phyloP scores from a whole-genome alignment of 1,140 invertebrate genomes.

The Lycorma delicatula region DNA sequence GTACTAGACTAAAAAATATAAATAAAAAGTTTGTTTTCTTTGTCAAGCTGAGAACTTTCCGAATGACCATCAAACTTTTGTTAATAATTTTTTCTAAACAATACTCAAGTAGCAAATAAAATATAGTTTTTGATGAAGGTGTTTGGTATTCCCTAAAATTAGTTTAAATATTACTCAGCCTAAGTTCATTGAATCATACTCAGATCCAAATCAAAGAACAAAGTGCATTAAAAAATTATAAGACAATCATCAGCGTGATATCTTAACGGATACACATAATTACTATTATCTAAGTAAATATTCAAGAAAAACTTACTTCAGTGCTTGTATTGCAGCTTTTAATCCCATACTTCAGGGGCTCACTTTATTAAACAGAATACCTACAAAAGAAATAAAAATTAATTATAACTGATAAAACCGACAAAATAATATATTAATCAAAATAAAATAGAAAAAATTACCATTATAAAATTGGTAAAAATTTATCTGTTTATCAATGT shows the following conservation, averaged over 20 bases:
- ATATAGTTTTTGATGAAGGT: not conserved
- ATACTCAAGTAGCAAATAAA: not conserved
- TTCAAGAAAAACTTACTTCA: constrained; percentile 44
- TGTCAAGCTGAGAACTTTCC: too few relatives aligned
- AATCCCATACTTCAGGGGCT: constrained; percentile 55
- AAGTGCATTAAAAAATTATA: not conserved
- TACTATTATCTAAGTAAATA: constrained; percentile 12
- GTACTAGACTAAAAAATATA: too few relatives aligned
- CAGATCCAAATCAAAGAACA: not conserved
- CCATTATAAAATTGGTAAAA: too few relatives aligned
- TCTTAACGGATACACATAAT: not conserved
- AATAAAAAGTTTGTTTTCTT: too few relatives aligned
- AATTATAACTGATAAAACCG: too few relatives aligned
- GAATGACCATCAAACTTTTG: too few relatives aligned
- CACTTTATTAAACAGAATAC: too few relatives aligned
- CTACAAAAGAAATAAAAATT: too few relatives aligned
- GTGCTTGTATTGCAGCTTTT: constrained; percentile 59
- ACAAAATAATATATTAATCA: too few relatives aligned
- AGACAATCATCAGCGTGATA: not conserved
- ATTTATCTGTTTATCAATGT: too few relatives aligned
- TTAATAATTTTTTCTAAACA: too few relatives aligned
- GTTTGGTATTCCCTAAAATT: not conserved
- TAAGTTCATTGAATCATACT: not conserved
- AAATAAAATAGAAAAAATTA: too few relatives aligned
- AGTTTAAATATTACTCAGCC: not conserved